phyloP scores from a whole-genome alignment of 2,888 invertebrate species.

The Zaprionus lineosus region DNA sequence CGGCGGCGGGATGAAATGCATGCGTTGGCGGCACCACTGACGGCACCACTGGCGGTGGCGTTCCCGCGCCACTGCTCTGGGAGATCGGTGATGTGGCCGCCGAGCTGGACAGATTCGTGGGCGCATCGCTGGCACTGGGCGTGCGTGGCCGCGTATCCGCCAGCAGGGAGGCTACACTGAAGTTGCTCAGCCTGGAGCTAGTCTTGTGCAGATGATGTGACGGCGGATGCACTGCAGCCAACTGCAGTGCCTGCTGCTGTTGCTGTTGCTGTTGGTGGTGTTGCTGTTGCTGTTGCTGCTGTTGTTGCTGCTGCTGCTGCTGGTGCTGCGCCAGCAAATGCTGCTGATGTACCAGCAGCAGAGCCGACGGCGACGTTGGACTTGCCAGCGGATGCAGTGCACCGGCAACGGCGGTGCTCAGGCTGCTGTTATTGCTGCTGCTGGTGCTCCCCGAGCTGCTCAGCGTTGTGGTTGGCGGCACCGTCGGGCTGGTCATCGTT shows the following conservation, averaged over 20 bases:
- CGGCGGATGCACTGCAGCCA: constrained; percentile 69
- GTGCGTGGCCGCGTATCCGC: constrained; percentile 88
- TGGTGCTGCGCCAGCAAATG: constrained; percentile 59
- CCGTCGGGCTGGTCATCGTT: constrained; percentile 86
- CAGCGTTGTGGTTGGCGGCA: constrained; percentile 82
- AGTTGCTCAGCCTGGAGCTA: constrained; percentile 87
- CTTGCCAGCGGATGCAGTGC: constrained; percentile 56
- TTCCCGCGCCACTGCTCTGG: constrained; percentile 70
- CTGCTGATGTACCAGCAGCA: constrained; percentile 77
- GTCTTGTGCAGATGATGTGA: constrained; percentile 83
- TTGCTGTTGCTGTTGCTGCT: constrained; percentile 70
- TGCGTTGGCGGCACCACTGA: constrained; percentile 41
- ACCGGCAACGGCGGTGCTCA: constrained; percentile 41
- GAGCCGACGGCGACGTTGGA: constrained; percentile 79
- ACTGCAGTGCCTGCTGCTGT: constrained; percentile 63
- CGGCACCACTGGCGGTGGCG: constrained; percentile 61
- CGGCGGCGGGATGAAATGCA: constrained; percentile 73
- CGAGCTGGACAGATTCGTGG: constrained; percentile 81
- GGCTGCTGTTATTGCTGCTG: constrained; percentile 39
- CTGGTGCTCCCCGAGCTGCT: constrained; percentile 48
- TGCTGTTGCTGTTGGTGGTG: constrained; percentile 60
- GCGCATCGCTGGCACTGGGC: constrained; percentile 72
- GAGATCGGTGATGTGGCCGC: constrained; percentile 79
- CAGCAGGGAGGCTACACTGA: constrained; percentile 94
- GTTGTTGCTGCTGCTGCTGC: constrained; percentile 52